phyloP scores from a whole-genome alignment of 1,140 invertebrate species.

The Aphelinus atriplicis region DNA sequence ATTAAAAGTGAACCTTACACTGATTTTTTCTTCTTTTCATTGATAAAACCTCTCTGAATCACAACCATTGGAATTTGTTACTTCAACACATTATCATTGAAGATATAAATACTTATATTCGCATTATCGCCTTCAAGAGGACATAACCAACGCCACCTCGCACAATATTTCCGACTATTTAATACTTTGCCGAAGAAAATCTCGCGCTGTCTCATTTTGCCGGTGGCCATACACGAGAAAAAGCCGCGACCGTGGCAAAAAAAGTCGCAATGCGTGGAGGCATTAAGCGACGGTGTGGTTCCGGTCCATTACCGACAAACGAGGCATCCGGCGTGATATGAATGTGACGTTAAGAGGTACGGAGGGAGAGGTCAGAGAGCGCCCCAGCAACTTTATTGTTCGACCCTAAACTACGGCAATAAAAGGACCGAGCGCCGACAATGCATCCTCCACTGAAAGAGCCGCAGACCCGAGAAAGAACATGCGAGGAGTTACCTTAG shows the following conservation, averaged over 20 bases:
- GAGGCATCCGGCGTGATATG: conserved; percentile 26
- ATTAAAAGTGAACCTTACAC: too few relatives aligned
- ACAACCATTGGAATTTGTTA: too few relatives aligned
- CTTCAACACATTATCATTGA: too few relatives aligned
- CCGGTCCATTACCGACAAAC: conserved; percentile 34
- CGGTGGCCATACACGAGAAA: not conserved
- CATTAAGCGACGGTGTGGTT: conserved; percentile 33
- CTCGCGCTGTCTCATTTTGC: too few relatives aligned
- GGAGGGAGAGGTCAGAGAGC: not conserved
- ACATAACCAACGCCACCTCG: too few relatives aligned
- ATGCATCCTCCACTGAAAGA: not conserved
- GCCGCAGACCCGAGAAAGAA: not conserved
- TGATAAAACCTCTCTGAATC: too few relatives aligned
- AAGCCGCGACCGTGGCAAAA: not conserved
- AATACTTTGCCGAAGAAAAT: too few relatives aligned
- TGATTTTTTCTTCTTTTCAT: too few relatives aligned
- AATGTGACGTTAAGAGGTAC: conserved; percentile 31
- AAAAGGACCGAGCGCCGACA: conserved; percentile 23
- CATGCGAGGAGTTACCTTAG: not conserved
- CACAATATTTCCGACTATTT: too few relatives aligned
- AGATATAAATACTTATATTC: too few relatives aligned
- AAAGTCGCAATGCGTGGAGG: not conserved
- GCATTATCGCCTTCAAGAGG: too few relatives aligned
- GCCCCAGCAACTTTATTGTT: conserved; percentile 30
- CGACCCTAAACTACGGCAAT: conserved; percentile 30